Base-by-base conservation (phyloP, 2,113 vertebrate genomes). In the Larimichthys crocea region DNA sequence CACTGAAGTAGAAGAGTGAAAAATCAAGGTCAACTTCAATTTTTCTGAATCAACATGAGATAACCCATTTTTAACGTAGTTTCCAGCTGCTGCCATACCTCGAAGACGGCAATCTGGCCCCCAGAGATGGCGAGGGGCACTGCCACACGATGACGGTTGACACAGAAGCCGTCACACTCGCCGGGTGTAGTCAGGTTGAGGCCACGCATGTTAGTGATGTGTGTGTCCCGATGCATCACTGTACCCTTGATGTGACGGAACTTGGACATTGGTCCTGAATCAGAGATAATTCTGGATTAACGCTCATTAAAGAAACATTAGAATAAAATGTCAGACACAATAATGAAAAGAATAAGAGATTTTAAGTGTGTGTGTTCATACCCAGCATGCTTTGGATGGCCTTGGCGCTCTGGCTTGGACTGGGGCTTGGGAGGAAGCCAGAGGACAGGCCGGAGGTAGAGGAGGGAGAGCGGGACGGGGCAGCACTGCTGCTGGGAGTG, bases 151-250 rank as follows among this genome's bases (percentile, higher is more conserved):
- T 95, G 92, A 14, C 40, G 82, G 91, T 99, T 99, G 80, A 95
- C 93, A 2, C 96, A 97, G 95, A 99, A 97, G 81, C 98, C 97
- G 0, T 99, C 96, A 0, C 96, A 94, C 91, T 99, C 98, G 0
- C 98, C 98, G 0, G 98, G 98, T 0, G 96, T 99, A 53, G 97
- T 99, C 84, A 99, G 96, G 93, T 96, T 98, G 82, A 99, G 96
- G 19, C 96, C 95, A 3, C 95, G 96, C 85, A 99, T 95, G 93
- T 99, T 99, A 92, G 96, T 98, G 92, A 99, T 95, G 92, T 99
- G 97, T 4, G 91, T 96, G 94, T 97, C 95, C 8, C 96, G 95
- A 92, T 98, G 98, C 87, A 97, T 93, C 64, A 98, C 91, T 0
- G 75, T 78, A 5, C 97, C 97, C 88, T 98, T 96, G 12, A 96